These are phyloP conservation scores for Argynnis bischoffii DNA, from an alignment of 2,888 invertebrate genomes.

Conservation along the genomic window DNA sequence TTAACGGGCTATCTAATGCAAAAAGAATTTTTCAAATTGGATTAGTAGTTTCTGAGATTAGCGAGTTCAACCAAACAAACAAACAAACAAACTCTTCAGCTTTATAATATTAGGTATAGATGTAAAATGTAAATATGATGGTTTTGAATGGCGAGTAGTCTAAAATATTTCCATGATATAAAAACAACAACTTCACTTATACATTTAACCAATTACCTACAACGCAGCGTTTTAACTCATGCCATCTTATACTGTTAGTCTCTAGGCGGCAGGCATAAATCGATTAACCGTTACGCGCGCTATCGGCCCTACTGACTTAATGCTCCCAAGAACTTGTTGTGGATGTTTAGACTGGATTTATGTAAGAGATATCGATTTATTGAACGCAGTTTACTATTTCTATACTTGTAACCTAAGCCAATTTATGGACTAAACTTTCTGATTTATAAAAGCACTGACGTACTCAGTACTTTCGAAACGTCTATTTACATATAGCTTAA, in stretches of 20 bases:
- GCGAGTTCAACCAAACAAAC: no score
- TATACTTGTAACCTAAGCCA: slow-evolving; percentile 9
- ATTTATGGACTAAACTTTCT: slow-evolving; percentile 20
- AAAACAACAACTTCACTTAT: slow-evolving; percentile 6
- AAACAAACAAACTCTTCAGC: no score
- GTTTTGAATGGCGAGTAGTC: no score
- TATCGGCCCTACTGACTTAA: slow-evolving; percentile 38
- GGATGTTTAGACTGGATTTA: slow-evolving; percentile 33
- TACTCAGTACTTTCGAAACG: neutral
- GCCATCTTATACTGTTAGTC: slow-evolving; percentile 36
- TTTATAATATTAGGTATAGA: no score
- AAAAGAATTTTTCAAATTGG: no score
- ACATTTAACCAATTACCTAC: slow-evolving; percentile 29
- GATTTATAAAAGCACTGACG: slow-evolving; percentile 8
- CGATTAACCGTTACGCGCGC: slow-evolving; percentile 40
- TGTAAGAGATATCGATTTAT: slow-evolving; percentile 34
- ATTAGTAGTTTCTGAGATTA: no score
- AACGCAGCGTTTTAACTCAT: slow-evolving; percentile 26
- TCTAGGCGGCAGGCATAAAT: slow-evolving; percentile 35
- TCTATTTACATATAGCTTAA: no score
- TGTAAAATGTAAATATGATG: no score
- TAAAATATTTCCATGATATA: no score
- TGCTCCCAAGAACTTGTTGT: slow-evolving; percentile 35
- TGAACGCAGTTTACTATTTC: slow-evolving; percentile 12
- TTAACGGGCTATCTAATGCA: no score